Conservation (phyloP, 2,888 invertebrate species). For the Eilema sororculum region DNA sequence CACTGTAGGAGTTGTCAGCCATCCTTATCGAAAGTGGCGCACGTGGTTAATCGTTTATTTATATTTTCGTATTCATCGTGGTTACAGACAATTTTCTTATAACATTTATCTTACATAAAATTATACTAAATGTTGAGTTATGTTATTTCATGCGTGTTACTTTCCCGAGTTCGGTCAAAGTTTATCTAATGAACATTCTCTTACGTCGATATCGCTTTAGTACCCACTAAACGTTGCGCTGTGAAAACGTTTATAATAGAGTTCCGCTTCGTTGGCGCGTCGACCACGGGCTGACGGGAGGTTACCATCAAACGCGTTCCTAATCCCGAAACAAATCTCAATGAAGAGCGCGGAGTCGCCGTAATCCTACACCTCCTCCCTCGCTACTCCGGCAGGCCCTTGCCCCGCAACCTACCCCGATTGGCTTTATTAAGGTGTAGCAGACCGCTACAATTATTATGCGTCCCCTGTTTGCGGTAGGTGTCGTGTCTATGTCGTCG, state of each 20-base stretch:
- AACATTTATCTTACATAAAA: slow-evolving; percentile 71
- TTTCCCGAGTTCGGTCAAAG: slow-evolving; percentile 68
- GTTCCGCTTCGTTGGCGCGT: slow-evolving; percentile 66
- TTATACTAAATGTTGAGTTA: slow-evolving; percentile 65
- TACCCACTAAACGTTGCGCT: slow-evolving; percentile 59
- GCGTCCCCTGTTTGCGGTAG: slow-evolving; percentile 86
- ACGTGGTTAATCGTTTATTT: slow-evolving; percentile 66
- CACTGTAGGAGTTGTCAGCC: slow-evolving; percentile 56
- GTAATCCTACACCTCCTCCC: slow-evolving; percentile 74
- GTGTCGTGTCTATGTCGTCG: slow-evolving; percentile 81
- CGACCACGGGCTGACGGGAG: slow-evolving; percentile 69
- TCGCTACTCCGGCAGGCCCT: slow-evolving; percentile 50
- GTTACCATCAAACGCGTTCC: slow-evolving; percentile 81
- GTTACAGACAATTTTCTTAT: slow-evolving; percentile 60
- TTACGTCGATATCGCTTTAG: slow-evolving; percentile 72
- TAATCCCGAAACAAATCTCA: slow-evolving; percentile 87
- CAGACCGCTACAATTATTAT: slow-evolving; percentile 87
- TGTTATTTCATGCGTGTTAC: slow-evolving; percentile 67
- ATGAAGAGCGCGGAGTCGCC: slow-evolving; percentile 83
- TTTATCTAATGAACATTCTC: slow-evolving; percentile 75
- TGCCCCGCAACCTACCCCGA: slow-evolving; percentile 70
- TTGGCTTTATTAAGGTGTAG: slow-evolving; percentile 87
- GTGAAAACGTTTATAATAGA: slow-evolving; percentile 66
- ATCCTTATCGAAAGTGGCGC: slow-evolving; percentile 64
- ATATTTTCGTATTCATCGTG: slow-evolving; percentile 65